Evolutionary conservation across 2,113 vertebrate genomes (phyloP).

Genomic region (Petroica traversi): DNA sequence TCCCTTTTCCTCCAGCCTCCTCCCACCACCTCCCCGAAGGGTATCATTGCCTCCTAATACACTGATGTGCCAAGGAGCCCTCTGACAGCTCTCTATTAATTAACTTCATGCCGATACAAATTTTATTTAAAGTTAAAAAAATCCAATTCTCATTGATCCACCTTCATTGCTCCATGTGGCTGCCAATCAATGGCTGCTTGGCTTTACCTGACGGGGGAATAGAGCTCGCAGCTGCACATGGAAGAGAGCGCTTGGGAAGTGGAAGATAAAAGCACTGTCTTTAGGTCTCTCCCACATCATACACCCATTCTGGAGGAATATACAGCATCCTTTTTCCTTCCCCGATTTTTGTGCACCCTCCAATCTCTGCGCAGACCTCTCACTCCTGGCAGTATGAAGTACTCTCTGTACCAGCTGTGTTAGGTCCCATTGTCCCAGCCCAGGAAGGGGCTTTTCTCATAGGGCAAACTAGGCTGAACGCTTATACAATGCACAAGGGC

Average conservation of each 20-base stretch:
- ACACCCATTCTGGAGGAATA: background rate
- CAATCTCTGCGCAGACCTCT: background rate
- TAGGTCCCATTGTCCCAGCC: background rate
- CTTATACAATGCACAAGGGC: background rate
- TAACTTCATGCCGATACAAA: slow-evolving; percentile 75
- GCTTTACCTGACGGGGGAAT: slow-evolving; percentile 17
- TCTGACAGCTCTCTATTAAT: slow-evolving; percentile 75
- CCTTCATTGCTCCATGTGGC: slow-evolving; percentile 59
- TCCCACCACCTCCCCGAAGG: slow-evolving; percentile 30
- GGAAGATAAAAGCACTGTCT: background rate
- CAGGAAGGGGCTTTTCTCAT: background rate
- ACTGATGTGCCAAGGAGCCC: slow-evolving; percentile 59
- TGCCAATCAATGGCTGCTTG: slow-evolving; percentile 64
- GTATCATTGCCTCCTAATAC: slow-evolving; percentile 38
- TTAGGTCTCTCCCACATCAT: background rate
- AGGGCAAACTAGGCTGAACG: background rate
- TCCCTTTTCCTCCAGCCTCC: slow-evolving; percentile 22
- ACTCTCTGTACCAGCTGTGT: background rate
- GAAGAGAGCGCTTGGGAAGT: background rate
- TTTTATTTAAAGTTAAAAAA: slow-evolving; percentile 76
- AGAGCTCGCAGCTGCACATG: background rate
- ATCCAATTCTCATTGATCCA: slow-evolving; percentile 75
- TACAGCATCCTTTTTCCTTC: background rate
- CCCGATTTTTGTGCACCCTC: background rate
- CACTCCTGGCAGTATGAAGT: background rate